A percentile compares a stretch with the other conserved stretches of the same genome.
phyloP scores from a whole-genome alignment of 2,888 invertebrate genomes.

The Tetrapedia diversipes region DNA sequence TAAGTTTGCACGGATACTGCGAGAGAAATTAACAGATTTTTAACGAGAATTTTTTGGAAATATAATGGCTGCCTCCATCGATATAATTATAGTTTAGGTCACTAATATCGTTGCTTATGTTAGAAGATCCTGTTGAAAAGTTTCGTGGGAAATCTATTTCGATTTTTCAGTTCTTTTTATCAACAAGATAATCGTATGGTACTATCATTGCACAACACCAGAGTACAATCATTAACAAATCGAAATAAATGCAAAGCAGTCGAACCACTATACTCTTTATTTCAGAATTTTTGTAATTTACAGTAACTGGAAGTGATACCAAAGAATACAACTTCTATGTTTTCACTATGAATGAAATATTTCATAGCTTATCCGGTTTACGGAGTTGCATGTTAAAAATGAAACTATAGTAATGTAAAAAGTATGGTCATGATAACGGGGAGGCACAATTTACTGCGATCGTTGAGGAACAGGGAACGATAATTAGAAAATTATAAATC shows the following conservation, averaged over 20 bases:
- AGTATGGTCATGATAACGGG: background rate
- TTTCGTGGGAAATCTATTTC: background rate
- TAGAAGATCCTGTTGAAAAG: too few relatives aligned
- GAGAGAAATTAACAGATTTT: background rate
- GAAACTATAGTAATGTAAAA: background rate
- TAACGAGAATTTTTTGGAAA: slow-evolving; percentile 1
- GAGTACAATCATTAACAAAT: too few relatives aligned
- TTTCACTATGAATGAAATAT: too few relatives aligned
- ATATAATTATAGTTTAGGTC: slow-evolving; percentile 3
- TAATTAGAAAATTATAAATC: slow-evolving; percentile 40
- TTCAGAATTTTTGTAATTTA: too few relatives aligned
- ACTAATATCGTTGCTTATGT: too few relatives aligned
- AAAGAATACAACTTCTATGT: too few relatives aligned
- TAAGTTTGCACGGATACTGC: too few relatives aligned
- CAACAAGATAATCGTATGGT: too few relatives aligned
- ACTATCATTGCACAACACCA: too few relatives aligned
- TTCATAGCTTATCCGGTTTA: background rate
- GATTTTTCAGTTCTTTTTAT: background rate
- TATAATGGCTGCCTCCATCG: background rate
- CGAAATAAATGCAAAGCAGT: too few relatives aligned
- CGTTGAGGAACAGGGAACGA: slow-evolving; percentile 20
- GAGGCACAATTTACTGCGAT: slow-evolving; percentile 22
- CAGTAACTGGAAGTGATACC: too few relatives aligned
- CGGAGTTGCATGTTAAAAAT: background rate
- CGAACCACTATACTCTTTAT: too few relatives aligned